A percentile compares a stretch with the other conserved stretches of the same genome.
These are phyloP conservation scores for Leptinotarsa tumamoca DNA, from an alignment of 2,888 invertebrate species.

Conservation along the genomic window DNA sequence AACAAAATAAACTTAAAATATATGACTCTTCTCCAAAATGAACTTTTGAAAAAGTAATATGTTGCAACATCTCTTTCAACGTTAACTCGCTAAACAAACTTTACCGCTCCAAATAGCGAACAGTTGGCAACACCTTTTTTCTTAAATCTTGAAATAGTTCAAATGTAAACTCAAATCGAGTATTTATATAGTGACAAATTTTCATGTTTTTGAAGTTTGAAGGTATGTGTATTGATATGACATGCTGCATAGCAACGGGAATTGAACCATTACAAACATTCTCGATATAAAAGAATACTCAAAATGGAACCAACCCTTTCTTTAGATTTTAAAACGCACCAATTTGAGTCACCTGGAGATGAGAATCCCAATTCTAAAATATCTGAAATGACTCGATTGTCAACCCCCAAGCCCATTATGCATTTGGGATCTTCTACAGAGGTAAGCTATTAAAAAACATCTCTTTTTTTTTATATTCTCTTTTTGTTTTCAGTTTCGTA, in stretches of 20 bases:
- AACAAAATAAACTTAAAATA: too few relatives aligned
- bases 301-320: not conserved
- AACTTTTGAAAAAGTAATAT: too few relatives aligned
- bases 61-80: too few relatives aligned
- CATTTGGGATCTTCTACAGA: conserved; percentile 71
- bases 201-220: too few relatives aligned
- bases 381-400: conserved; percentile 53
- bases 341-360: conserved; percentile 38
- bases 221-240: too few relatives aligned
- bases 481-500: conserved; percentile 53
- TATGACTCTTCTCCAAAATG: too few relatives aligned
- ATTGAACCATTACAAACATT: not conserved
- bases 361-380: conserved; percentile 43
- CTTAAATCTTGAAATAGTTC: too few relatives aligned
- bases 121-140: too few relatives aligned
- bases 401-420: conserved; percentile 69
- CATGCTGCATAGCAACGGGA: not conserved
- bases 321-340: conserved; percentile 37
- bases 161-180: too few relatives aligned
- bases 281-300: not conserved
- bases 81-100: too few relatives aligned
- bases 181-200: too few relatives aligned
- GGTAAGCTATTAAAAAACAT: conserved; percentile 61
- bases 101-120: too few relatives aligned
- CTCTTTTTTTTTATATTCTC: not conserved